A percentile compares a stretch with the other conserved stretches of the same genome.
These are phyloP conservation scores for Cryptocheilus praepositus DNA, from an alignment of 2,888 invertebrate genomes.

Conservation along the genomic window DNA sequence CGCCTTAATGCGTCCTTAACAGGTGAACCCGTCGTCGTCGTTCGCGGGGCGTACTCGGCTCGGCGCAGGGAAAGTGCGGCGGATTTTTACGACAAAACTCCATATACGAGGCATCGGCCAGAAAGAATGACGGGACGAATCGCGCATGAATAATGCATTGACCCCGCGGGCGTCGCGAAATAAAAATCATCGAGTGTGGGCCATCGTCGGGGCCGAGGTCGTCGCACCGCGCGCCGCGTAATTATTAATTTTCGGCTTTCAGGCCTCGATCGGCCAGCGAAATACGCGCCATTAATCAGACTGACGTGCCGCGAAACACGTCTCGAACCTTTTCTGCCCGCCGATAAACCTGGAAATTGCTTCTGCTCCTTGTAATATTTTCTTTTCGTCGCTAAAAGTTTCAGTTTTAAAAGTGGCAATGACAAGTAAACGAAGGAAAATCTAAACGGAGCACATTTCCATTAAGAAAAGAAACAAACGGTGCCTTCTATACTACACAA, in stretches of 20 bases:
- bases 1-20: constrained; percentile 9
- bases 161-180: constrained; percentile 42
- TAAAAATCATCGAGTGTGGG: constrained; percentile 45
- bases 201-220: constrained; percentile 34
- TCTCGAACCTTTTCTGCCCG: background rate
- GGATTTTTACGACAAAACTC: constrained; percentile 58
- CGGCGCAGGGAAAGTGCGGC: constrained; percentile 1
- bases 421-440: too few species aligned
- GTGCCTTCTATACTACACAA: too few species aligned
- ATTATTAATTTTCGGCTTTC: constrained; percentile 62
- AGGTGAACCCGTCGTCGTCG: background rate
- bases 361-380: too few species aligned
- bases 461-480: too few species aligned
- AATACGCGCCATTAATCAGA: constrained; percentile 47
- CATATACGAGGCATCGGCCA: constrained; percentile 48
- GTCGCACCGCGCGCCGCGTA: constrained; percentile 46
- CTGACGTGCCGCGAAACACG: constrained; percentile 15
- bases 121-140: constrained; percentile 61
- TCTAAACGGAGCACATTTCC: too few species aligned
- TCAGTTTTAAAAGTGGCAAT: too few species aligned
- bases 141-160: constrained; percentile 66
- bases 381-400: too few species aligned
- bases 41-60: too few species aligned
- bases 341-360: background rate
- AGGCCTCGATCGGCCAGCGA: constrained; percentile 17